Conservation (phyloP, 2,888 invertebrate genomes). For the Drosophila hamatofila region DNA sequence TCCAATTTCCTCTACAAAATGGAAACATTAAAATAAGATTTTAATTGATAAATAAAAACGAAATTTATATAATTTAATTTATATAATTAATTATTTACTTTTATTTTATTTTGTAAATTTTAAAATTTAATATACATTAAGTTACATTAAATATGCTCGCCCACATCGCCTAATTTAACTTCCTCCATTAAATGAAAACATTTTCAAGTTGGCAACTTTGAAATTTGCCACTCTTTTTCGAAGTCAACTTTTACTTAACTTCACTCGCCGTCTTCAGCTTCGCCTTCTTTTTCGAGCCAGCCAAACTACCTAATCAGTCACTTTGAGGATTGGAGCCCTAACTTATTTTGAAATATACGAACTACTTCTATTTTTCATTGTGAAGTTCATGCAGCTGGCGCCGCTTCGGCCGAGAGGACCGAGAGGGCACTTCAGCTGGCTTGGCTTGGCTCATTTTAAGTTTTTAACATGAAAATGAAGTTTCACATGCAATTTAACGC, state of each 20-base stretch:
- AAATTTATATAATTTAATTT: no score
- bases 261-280: no score
- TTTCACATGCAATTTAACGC: slow-evolving; percentile 36
- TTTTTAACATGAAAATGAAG: slow-evolving; percentile 30
- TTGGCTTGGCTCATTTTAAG: slow-evolving; percentile 23
- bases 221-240: not conserved
- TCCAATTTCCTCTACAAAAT: no score
- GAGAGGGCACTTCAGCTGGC: not conserved
- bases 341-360: slow-evolving; percentile 6
- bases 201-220: not conserved
- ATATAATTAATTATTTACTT: no score
- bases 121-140: not conserved
- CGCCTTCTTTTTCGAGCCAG: not conserved
- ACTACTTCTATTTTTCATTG: slow-evolving; percentile 7
- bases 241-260: not conserved
- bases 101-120: not conserved
- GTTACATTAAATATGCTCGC: not conserved
- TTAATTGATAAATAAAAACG: no score
- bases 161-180: not conserved
- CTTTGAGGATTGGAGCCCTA: slow-evolving; percentile 4
- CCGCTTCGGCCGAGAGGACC: not conserved
- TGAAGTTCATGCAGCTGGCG: slow-evolving; percentile 8
- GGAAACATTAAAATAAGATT: no score
- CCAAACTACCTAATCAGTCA: slow-evolving; percentile 10
- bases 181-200: not conserved